A percentile compares a stretch with the other conserved stretches of the same genome.
These are phyloP conservation scores for Mongoloraphidia duomilia DNA, from an alignment of 2,888 invertebrate genomes.

Conservation along the genomic window DNA sequence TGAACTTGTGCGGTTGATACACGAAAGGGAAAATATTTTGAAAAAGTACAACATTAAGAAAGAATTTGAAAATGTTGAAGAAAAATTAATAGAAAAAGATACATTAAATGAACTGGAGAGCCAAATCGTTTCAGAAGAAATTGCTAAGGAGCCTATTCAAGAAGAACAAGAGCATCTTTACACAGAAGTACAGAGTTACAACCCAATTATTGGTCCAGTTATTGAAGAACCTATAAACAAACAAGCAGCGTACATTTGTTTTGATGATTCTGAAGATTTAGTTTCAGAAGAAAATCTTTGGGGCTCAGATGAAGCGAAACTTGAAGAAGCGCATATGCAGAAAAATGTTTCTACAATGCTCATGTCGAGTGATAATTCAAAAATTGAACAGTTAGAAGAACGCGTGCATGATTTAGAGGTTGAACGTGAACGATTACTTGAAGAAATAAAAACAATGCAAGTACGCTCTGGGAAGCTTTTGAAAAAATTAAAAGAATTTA, in stretches of 20 bases:
- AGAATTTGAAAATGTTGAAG: constrained; percentile 1
- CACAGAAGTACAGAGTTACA: neutral
- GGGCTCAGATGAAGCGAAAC: constrained; percentile 36
- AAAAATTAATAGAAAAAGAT: neutral
- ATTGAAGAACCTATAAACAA: constrained; percentile 19
- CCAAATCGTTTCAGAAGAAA: constrained; percentile 11
- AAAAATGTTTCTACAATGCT: constrained; percentile 17
- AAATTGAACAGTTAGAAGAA: constrained; percentile 38
- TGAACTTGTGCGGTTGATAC: constrained; percentile 24
- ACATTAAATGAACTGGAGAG: constrained; percentile 10
- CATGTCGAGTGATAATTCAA: constrained; percentile 22
- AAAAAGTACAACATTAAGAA: constrained; percentile 2
- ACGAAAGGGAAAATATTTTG: constrained; percentile 17
- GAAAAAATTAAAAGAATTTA: constrained; percentile 73
- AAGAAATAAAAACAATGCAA: constrained; percentile 49
- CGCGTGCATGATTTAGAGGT: constrained; percentile 41
- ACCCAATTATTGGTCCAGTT: constrained; percentile 10
- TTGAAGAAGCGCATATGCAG: constrained; percentile 32
- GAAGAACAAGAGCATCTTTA: too few relatives aligned
- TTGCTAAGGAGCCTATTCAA: neutral
- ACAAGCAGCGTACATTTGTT: constrained; percentile 24
- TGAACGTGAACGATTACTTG: constrained; percentile 40
- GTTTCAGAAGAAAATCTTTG: constrained; percentile 39
- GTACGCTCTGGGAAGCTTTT: constrained; percentile 63
- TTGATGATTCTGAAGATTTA: constrained; percentile 19